Percentiles rank a stretch among this genome's conserved stretches.
These are phyloP conservation scores for Helogale parvula DNA, from an alignment of 2,113 vertebrate species.

Conservation along the genomic window DNA sequence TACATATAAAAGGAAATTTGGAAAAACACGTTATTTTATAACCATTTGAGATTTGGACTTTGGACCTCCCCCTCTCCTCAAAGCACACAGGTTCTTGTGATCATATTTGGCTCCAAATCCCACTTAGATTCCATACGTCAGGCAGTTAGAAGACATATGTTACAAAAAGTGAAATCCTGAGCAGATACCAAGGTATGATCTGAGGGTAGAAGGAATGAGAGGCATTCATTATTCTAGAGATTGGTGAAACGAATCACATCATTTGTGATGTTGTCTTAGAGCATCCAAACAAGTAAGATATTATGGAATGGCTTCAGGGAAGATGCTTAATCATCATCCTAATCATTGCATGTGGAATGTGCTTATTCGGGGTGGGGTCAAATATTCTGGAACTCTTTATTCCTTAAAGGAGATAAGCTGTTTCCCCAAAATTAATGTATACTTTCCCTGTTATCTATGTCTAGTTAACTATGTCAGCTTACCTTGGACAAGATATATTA, in stretches of 20 bases:
- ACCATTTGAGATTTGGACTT: neutral
- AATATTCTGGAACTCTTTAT: neutral
- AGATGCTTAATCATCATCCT: neutral
- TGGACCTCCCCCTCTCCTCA: neutral
- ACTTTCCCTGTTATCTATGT: neutral
- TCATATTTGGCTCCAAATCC: neutral
- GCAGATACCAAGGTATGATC: neutral
- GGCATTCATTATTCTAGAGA: neutral
- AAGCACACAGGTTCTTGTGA: neutral
- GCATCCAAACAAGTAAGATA: neutral
- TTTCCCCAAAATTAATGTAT: neutral
- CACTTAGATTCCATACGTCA: neutral
- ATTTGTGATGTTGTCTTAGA: neutral
- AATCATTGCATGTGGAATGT: neutral
- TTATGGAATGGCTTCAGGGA: neutral
- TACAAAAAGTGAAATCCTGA: neutral
- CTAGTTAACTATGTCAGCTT: neutral
- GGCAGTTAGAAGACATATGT: neutral
- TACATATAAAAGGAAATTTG: neutral
- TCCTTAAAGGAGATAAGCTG: neutral
- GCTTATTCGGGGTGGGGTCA: neutral
- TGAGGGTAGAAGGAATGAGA: neutral
- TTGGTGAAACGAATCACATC: neutral
- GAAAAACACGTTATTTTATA: neutral
- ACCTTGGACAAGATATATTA: neutral